Evolutionary conservation across 2,797 vertebrate species (phyloP).

Genomic region (Denticeps clupeoides): DNA sequence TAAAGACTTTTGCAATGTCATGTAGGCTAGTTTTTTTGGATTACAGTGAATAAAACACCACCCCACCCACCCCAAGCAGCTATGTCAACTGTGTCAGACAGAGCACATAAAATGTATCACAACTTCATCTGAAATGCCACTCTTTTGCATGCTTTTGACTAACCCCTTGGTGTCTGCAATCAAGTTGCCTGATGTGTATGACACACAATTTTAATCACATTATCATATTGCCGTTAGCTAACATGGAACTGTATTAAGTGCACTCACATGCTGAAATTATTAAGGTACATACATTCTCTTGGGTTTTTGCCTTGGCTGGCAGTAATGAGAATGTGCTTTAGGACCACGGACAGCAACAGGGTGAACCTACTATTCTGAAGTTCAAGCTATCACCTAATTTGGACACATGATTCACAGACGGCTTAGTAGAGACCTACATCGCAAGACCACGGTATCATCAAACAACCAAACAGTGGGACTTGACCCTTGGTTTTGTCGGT

Average conservation of each 20-base stretch:
- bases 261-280: too few relatives aligned
- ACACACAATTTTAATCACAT: not conserved
- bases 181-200: not conserved
- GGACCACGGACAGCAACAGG: constrained; percentile 59
- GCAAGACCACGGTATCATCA: too few relatives aligned
- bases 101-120: constrained; percentile 33
- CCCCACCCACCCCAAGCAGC: not conserved
- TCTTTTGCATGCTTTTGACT: constrained; percentile 18
- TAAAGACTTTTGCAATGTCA: constrained; percentile 21
- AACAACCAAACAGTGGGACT: too few relatives aligned
- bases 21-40: constrained; percentile 35
- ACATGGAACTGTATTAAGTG: not conserved
- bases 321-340: too few relatives aligned
- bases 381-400: too few relatives aligned
- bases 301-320: too few relatives aligned
- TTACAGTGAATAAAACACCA: constrained; percentile 21
- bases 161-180: constrained; percentile 10
- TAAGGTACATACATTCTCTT: too few relatives aligned
- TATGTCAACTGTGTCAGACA: constrained; percentile 16
- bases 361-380: too few relatives aligned
- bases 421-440: too few relatives aligned
- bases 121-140: constrained; percentile 15
- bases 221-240: not conserved
- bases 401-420: too few relatives aligned
- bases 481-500: too few relatives aligned